Percentiles rank a stretch among this genome's conserved stretches.
phyloP scores from a whole-genome alignment of 2,113 vertebrate genomes.

The Hippocampus zosterae region DNA sequence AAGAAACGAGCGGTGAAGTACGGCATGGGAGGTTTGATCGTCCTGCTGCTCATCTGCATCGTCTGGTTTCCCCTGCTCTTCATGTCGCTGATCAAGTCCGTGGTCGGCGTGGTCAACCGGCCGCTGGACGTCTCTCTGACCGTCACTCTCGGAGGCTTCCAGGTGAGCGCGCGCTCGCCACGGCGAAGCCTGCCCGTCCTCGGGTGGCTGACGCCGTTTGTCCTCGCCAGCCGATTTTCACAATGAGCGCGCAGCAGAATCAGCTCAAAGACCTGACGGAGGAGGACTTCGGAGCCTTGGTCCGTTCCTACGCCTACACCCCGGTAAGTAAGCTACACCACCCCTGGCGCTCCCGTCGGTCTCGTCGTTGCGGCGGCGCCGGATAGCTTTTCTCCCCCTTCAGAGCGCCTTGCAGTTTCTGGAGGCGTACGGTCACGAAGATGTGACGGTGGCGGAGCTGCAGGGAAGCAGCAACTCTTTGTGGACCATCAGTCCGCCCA shows the following conservation, averaged over 20 bases:
- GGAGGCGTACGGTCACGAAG: neutral
- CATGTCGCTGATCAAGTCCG: slow-evolving; percentile 98
- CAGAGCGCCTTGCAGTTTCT: slow-evolving; percentile 56
- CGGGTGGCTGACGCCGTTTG: neutral
- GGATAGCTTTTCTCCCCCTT: neutral
- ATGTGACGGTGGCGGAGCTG: slow-evolving; percentile 78
- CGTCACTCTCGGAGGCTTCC: slow-evolving; percentile 92
- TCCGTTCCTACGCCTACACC: slow-evolving; percentile 43
- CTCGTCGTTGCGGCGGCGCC: too few relatives aligned
- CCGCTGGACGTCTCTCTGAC: slow-evolving; percentile 90
- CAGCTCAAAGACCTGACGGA: slow-evolving; percentile 71
- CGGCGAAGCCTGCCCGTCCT: too few relatives aligned
- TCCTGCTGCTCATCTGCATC: slow-evolving; percentile 93
- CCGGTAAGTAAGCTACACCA: too few relatives aligned
- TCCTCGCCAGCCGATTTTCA: slow-evolving; percentile 88
- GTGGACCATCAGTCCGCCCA: slow-evolving; percentile 98
- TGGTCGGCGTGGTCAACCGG: slow-evolving; percentile 90
- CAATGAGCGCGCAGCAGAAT: slow-evolving; percentile 95
- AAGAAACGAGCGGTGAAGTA: slow-evolving; percentile 99
- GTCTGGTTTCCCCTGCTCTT: slow-evolving; percentile 99
- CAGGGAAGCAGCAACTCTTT: slow-evolving; percentile 95
- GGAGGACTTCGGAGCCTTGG: slow-evolving; percentile 36
- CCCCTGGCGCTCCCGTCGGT: neutral
- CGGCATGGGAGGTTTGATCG: slow-evolving; percentile 98
- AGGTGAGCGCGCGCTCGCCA: slow-evolving; percentile 69